A percentile compares a stretch with the other conserved stretches of the same genome.
Conservation (phyloP, 2,888 invertebrate genomes). For the Linnaemya tessellans region DNA sequence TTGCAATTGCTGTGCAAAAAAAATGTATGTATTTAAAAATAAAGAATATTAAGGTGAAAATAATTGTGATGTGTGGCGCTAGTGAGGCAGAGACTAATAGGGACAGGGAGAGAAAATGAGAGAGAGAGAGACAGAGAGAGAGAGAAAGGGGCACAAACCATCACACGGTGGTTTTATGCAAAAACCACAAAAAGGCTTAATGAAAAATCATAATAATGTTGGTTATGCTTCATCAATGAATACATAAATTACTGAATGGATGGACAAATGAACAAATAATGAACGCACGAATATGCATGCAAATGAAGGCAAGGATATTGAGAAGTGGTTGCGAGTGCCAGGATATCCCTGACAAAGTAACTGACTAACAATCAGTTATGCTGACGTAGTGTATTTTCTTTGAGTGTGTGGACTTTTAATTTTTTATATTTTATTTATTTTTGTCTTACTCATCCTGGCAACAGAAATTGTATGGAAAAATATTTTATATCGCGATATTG, state of each 20-base stretch:
- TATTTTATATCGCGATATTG: too few relatives aligned
- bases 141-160: background rate
- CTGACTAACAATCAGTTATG: background rate
- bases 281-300: background rate
- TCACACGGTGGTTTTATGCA: constrained; percentile 51
- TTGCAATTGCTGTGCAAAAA: constrained; percentile 17
- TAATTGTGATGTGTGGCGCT: background rate
- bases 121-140: background rate
- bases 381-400: background rate
- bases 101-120: too few relatives aligned
- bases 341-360: background rate
- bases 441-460: too few relatives aligned
- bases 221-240: constrained; percentile 64
- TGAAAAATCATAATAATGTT: constrained; percentile 71
- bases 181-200: constrained; percentile 69
- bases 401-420: background rate
- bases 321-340: background rate
- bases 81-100: background rate
- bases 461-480: too few relatives aligned
- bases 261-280: constrained; percentile 32
- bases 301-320: constrained; percentile 10
- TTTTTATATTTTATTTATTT: too few relatives aligned
- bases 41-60: constrained; percentile 31
- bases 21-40: background rate
- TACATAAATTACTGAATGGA: constrained; percentile 17